These are phyloP conservation scores for Megastigmus dorsalis DNA, from an alignment of 2,888 invertebrate species.

Conservation along the genomic window DNA sequence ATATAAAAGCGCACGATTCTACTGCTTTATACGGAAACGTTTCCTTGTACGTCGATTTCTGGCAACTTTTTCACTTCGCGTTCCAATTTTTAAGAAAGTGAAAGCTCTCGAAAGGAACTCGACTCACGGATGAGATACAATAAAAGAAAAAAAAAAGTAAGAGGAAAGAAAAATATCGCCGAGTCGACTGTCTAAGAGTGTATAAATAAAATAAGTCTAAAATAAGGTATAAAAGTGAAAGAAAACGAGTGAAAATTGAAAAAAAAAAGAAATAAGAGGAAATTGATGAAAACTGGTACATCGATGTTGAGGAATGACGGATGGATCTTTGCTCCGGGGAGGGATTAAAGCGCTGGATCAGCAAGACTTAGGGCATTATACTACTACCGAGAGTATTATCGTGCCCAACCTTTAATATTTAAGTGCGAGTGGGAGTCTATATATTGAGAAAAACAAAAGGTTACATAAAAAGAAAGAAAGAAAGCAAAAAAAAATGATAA, in stretches of 20 bases:
- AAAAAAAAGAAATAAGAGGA: conserved; percentile 53
- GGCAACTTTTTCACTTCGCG: background rate
- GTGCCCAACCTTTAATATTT: conserved; percentile 74
- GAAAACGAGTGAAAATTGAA: conserved; percentile 48
- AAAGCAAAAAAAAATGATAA: conserved; percentile 21
- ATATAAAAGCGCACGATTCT: background rate
- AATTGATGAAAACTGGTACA: conserved; percentile 55
- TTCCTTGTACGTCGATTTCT: conserved; percentile 7
- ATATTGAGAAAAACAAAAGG: conserved; percentile 61
- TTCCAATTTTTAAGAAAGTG: conserved; percentile 25
- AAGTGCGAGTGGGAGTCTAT: conserved; percentile 73
- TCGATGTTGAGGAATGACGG: conserved; percentile 56
- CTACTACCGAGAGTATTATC: conserved; percentile 74
- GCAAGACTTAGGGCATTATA: conserved; percentile 75
- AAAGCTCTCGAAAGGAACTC: conserved; percentile 15
- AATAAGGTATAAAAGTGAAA: conserved; percentile 24
- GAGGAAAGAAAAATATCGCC: conserved; percentile 44
- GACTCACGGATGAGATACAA: background rate
- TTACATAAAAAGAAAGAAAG: conserved; percentile 53
- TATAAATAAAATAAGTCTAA: conserved; percentile 60
- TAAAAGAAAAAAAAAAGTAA: conserved; percentile 9
- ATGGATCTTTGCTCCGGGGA: conserved; percentile 17
- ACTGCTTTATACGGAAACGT: too few species aligned
- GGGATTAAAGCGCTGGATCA: conserved; percentile 65
- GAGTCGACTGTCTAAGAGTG: conserved; percentile 73